These are phyloP conservation scores for Timema cristinae DNA, from an alignment of 2,888 invertebrate species.

Conservation along the genomic window DNA sequence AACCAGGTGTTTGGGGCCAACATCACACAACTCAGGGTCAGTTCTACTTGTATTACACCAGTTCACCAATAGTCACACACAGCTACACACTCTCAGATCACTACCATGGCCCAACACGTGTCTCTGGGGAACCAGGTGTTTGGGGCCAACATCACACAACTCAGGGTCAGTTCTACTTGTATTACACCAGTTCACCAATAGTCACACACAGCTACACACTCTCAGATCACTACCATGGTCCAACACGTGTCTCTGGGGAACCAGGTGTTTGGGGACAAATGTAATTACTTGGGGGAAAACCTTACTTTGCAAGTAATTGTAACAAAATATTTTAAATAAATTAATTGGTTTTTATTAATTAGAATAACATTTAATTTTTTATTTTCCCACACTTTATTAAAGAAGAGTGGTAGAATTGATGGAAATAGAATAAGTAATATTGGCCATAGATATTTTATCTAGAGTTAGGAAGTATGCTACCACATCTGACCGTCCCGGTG, in stretches of 20 bases:
- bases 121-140: conserved; percentile 30
- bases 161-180: conserved; percentile 35
- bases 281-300: conserved; percentile 39
- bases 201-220: conserved; percentile 39
- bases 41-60: background rate
- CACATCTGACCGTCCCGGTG: no score
- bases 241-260: conserved; percentile 37
- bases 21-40: conserved; percentile 39
- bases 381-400: conserved; percentile 21
- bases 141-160: conserved; percentile 37
- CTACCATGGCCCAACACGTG: conserved; percentile 38
- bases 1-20: conserved; percentile 31
- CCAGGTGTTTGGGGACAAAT: conserved; percentile 32
- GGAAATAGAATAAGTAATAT: no score
- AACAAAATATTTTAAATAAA: conserved; percentile 37
- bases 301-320: no score
- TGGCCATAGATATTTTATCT: no score
- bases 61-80: conserved; percentile 37
- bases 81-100: conserved; percentile 40
- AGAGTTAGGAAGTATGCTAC: no score
- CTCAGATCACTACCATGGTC: conserved; percentile 40
- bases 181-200: conserved; percentile 28
- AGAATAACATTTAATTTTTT: conserved; percentile 39
- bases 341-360: conserved; percentile 39
- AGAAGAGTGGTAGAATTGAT: no score